These are phyloP conservation scores for Salvelinus namaycush DNA, from an alignment of 2,113 vertebrate genomes.

Conservation along the genomic window DNA sequence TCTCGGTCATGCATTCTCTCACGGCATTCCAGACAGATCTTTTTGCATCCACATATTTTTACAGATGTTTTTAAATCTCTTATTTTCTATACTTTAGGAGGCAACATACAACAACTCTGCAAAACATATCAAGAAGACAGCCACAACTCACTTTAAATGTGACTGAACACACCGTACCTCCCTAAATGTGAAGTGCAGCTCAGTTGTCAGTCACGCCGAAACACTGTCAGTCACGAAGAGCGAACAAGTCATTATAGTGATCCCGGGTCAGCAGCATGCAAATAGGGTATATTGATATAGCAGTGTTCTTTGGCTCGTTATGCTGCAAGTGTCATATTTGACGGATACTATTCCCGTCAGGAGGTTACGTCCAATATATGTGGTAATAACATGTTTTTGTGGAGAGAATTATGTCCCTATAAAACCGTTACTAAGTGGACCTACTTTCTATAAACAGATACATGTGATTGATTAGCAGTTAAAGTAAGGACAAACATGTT, in stretches of 20 bases:
- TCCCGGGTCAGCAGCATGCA: neutral
- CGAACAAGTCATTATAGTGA: neutral
- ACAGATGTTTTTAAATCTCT: conserved; percentile 8
- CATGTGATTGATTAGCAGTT: too few relatives aligned
- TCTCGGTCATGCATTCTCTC: conserved; percentile 55
- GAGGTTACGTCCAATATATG: too few relatives aligned
- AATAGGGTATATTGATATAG: neutral
- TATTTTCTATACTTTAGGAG: conserved; percentile 16
- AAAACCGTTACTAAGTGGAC: too few relatives aligned
- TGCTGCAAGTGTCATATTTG: too few relatives aligned
- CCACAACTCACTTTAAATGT: neutral
- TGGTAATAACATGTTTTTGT: too few relatives aligned
- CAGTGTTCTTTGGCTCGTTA: neutral
- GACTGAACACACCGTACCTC: too few relatives aligned
- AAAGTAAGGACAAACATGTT: too few relatives aligned
- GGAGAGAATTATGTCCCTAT: too few relatives aligned
- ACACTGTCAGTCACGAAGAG: neutral
- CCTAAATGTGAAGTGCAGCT: neutral
- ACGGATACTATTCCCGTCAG: too few relatives aligned
- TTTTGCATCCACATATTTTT: conserved; percentile 49
- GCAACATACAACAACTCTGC: conserved; percentile 28
- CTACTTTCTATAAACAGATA: too few relatives aligned
- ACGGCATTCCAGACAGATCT: conserved; percentile 61
- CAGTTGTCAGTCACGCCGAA: neutral
- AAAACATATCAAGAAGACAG: neutral